Evolutionary conservation across 2,888 invertebrate species (phyloP), one percentile per base, ranked within the genome.

Genomic region (Eupithecia tripunctaria): DNA sequence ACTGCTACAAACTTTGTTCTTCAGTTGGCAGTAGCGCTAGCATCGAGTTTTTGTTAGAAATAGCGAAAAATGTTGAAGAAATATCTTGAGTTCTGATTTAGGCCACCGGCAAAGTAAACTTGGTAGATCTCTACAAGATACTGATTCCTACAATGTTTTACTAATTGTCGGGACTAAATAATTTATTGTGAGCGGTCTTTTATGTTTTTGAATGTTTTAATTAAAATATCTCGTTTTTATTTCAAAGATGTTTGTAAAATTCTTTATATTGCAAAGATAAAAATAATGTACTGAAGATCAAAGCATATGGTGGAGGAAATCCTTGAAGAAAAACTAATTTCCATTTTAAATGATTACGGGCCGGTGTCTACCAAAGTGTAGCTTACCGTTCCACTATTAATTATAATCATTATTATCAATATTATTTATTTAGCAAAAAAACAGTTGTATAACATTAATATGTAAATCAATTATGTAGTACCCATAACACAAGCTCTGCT

Each of bases 271-370:
- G 0, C 2, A 1, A 2, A 21, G 47, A 51, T 8, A n/a, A 51
- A 51, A 51, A 51, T 51, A 21, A 51, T 21, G n/a, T 51, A 21
- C 47, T 21, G 47, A 51, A 51, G 47, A 51, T 51, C 47, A 51
- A 51, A 51, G 47, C 47, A 41, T 8, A 36, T 5, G 36, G 18
- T 12, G 18, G 15, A 2, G 15, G 15, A 43, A 5, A 5, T 43
- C 15, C 15, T 0, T 18, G 18, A 43, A 7, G 43, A 43, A 43
- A 43, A 43, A 18, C 43, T 43, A 43, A 43, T 43, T 43, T 18
- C 1, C 1, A 18, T 43, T 43, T 43, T 43, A 15, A 15, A 41
- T 38, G 4, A 41, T 0, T 41, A 12, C 12, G 38, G 41, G 41
- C 41, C 41, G 4, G 41, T 15, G 2, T 41, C 15, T 5, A 41